These are phyloP conservation scores for Tipula confusa DNA, from an alignment of 2,888 invertebrate species.

Conservation along the genomic window DNA sequence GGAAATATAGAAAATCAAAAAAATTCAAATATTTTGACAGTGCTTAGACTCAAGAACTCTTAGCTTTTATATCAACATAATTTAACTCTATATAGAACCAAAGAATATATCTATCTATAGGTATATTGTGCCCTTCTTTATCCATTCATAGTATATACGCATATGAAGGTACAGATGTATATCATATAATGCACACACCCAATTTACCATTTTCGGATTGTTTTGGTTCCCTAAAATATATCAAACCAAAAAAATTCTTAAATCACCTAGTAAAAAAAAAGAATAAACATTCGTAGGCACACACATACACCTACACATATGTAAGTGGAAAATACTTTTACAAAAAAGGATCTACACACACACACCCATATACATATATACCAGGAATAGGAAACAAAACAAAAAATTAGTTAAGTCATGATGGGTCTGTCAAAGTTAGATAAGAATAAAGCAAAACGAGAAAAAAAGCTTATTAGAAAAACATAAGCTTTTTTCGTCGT, in stretches of 20 bases:
- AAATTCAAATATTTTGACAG: too few species aligned
- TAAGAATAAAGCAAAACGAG: neutral
- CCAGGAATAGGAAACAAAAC: neutral
- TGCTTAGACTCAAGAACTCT: too few species aligned
- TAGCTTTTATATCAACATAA: too few species aligned
- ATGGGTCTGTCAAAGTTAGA: conserved; percentile 1
- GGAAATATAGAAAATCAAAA: too few species aligned
- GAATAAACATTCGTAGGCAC: neutral
- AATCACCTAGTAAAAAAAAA: neutral
- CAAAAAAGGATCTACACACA: neutral
- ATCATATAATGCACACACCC: neutral
- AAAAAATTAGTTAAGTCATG: neutral
- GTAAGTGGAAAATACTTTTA: too few species aligned
- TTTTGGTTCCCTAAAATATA: neutral
- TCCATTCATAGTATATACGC: neutral
- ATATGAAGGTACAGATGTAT: too few species aligned
- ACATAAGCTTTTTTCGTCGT: conserved; percentile 6
- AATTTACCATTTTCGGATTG: neutral
- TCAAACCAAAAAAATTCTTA: neutral
- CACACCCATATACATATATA: neutral
- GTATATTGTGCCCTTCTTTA: neutral
- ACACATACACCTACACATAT: neutral
- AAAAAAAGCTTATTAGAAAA: conserved; percentile 4
- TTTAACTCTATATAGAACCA: too few species aligned
- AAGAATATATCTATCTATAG: too few species aligned